A percentile compares a stretch with the other conserved stretches of the same genome.
Evolutionary conservation across 2,888 invertebrate species (phyloP).

Genomic region (Pediacus dermestoides): DNA sequence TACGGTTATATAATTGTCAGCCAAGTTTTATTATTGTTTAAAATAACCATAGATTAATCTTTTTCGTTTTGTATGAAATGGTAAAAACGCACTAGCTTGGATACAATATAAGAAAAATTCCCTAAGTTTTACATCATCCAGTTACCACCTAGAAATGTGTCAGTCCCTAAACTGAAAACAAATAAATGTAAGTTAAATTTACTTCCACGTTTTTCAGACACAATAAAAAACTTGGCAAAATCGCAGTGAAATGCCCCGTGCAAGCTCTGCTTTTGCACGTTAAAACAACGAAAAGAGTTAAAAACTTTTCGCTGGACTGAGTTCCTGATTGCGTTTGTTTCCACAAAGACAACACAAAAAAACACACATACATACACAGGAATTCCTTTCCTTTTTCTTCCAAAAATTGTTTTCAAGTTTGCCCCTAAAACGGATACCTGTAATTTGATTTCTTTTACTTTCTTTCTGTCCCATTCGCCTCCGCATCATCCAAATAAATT

Average conservation of each 20-base stretch:
- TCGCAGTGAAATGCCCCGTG: slow-evolving; percentile 19
- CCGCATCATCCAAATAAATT: slow-evolving; percentile 10
- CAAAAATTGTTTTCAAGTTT: slow-evolving; percentile 14
- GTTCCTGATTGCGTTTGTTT: slow-evolving; percentile 31
- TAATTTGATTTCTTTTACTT: slow-evolving; percentile 14
- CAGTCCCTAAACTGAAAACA: no score
- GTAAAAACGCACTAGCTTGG: no score
- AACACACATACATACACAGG: slow-evolving; percentile 6
- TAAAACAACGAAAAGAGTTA: slow-evolving; percentile 26
- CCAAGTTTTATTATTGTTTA: no score
- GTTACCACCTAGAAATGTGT: no score
- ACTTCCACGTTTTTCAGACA: neutral
- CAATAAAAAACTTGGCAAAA: slow-evolving; percentile 5
- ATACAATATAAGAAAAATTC: no score
- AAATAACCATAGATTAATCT: no score
- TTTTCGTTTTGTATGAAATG: no score
- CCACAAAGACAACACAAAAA: slow-evolving; percentile 17
- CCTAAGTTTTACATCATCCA: no score
- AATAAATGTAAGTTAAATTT: slow-evolving; percentile 2
- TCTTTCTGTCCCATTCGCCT: slow-evolving; percentile 10
- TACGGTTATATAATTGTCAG: no score
- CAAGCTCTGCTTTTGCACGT: slow-evolving; percentile 20
- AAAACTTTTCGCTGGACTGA: slow-evolving; percentile 25
- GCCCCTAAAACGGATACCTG: slow-evolving; percentile 12
- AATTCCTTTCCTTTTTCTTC: slow-evolving; percentile 12